Evolutionary conservation across 2,888 invertebrate genomes (phyloP).

Genomic region (Lapara coniferarum): DNA sequence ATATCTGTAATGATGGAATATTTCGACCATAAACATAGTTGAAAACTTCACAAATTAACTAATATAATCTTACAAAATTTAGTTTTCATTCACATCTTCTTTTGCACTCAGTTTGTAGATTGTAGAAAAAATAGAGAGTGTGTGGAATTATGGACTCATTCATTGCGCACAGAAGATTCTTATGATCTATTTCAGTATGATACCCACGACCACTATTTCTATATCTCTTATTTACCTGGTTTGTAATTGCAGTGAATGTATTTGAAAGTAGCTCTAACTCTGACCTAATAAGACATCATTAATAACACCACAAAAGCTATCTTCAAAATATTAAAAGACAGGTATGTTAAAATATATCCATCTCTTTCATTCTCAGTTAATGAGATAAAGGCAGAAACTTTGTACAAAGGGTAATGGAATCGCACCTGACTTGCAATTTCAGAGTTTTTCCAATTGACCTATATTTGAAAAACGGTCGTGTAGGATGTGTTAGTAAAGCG

Average conservation of each 20-base stretch:
- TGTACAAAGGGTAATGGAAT: constrained; percentile 27
- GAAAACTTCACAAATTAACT: too few relatives aligned
- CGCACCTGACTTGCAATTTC: constrained; percentile 53
- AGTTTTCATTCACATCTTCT: too few relatives aligned
- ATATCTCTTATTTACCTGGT: neutral
- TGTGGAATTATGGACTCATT: too few relatives aligned
- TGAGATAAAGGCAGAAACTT: constrained; percentile 17
- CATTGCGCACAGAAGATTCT: too few relatives aligned
- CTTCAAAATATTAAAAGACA: neutral
- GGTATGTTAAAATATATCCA: neutral
- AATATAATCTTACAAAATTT: too few relatives aligned
- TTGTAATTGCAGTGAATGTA: neutral
- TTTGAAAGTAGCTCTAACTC: neutral
- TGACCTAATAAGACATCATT: neutral
- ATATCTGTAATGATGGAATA: neutral
- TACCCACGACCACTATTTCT: too few relatives aligned
- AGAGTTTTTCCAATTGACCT: constrained; percentile 29
- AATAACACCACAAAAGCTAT: neutral
- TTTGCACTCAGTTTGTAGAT: too few relatives aligned
- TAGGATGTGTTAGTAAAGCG: constrained; percentile 29
- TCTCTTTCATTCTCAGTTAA: constrained; percentile 8
- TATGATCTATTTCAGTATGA: too few relatives aligned
- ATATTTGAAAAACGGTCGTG: constrained; percentile 42
- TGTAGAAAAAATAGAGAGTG: too few relatives aligned
- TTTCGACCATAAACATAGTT: too few relatives aligned